Conservation (phyloP, 2,113 vertebrate genomes). For the Labeo catla region DNA sequence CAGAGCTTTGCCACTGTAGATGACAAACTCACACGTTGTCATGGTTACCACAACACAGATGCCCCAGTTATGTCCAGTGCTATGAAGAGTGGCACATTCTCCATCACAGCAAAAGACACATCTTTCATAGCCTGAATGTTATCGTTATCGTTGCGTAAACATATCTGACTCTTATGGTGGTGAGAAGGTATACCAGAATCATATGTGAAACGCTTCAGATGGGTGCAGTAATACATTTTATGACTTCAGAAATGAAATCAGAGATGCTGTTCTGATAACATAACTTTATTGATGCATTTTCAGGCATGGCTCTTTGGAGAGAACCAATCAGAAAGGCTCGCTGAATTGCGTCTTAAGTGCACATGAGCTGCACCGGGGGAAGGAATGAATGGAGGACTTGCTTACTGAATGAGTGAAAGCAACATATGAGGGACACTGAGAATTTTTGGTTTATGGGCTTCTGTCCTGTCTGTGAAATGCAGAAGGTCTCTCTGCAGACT, state of each 20-base stretch:
- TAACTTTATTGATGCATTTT: conserved; percentile 11
- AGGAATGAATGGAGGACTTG: background rate
- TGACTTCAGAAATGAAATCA: background rate
- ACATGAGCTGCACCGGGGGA: background rate
- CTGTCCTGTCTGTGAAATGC: conserved; percentile 21
- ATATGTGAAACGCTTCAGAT: background rate
- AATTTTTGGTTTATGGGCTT: conserved; percentile 13
- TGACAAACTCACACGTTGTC: conserved; percentile 66
- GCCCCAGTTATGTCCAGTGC: conserved; percentile 70
- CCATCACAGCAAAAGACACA: conserved; percentile 55
- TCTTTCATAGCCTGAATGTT: conserved; percentile 11
- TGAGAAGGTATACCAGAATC: background rate
- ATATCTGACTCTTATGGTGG: background rate
- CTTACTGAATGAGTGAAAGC: background rate
- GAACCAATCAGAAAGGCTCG: background rate
- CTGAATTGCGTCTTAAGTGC: background rate
- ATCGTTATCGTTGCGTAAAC: background rate
- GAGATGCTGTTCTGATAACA: background rate
- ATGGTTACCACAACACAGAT: conserved; percentile 77
- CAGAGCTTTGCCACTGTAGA: conserved; percentile 54
- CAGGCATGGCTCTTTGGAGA: background rate
- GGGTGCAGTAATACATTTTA: background rate
- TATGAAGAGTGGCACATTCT: conserved; percentile 57
- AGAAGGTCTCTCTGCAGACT: conserved; percentile 25
- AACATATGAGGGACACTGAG: background rate